Percentiles rank a stretch among this genome's conserved stretches.
Conservation (phyloP, 2,113 vertebrate species). For the Ceyx cyanopectus region DNA sequence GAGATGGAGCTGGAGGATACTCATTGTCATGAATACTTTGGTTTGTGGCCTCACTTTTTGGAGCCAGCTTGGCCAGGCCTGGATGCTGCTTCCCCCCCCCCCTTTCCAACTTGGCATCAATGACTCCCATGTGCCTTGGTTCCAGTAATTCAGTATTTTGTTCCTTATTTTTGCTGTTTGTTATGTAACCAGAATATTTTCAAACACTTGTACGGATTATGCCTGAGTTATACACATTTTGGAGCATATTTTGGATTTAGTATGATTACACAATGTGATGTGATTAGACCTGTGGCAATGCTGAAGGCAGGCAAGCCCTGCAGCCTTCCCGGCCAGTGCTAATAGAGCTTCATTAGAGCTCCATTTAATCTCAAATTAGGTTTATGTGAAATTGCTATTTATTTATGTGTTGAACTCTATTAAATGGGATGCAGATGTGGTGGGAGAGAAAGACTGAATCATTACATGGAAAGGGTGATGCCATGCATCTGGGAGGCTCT, state of each 20-base stretch:
- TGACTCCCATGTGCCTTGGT: slow-evolving; percentile 25
- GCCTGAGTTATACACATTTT: slow-evolving; percentile 17
- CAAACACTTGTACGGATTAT: slow-evolving; percentile 47
- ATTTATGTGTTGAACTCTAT: slow-evolving; percentile 13
- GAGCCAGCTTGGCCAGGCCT: slow-evolving; percentile 49
- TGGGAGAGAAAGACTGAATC: slow-evolving; percentile 5
- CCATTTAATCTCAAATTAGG: slow-evolving; percentile 31
- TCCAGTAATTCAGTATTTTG: slow-evolving; percentile 56
- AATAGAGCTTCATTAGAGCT: slow-evolving; percentile 49
- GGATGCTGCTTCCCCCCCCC: background rate
- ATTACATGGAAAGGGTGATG: slow-evolving; percentile 30
- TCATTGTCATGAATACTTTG: background rate
- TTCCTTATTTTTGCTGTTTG: slow-evolving; percentile 47
- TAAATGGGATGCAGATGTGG: slow-evolving; percentile 51
- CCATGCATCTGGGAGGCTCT: background rate
- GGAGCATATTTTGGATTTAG: slow-evolving; percentile 29
- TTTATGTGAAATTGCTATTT: background rate
- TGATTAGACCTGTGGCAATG: slow-evolving; percentile 46
- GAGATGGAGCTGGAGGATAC: background rate
- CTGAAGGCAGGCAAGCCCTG: background rate
- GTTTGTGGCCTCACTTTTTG: slow-evolving; percentile 8
- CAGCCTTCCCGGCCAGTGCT: background rate
- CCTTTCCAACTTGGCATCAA: slow-evolving; percentile 40
- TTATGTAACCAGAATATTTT: slow-evolving; percentile 68
- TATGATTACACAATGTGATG: slow-evolving; percentile 9